Percentiles rank a stretch among this genome's conserved stretches.
Conservation (phyloP, 2,797 vertebrate genomes). For the Lutjanus argentimaculatus region DNA sequence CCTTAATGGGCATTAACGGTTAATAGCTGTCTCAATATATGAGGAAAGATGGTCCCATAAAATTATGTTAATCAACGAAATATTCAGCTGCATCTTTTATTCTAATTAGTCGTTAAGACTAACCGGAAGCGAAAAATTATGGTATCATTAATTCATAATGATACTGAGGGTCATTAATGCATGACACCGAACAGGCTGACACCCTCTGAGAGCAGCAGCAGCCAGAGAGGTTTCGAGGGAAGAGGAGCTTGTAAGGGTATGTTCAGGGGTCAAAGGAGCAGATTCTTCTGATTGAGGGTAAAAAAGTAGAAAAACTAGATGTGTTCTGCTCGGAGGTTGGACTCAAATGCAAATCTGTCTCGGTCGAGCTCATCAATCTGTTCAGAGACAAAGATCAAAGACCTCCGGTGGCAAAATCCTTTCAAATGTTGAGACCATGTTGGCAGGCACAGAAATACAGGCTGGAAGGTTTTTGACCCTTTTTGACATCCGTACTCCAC, state of each 20-base stretch:
- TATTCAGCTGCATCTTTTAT: slow-evolving; percentile 7
- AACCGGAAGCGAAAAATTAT: background rate
- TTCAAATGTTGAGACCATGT: slow-evolving; percentile 21
- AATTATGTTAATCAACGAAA: slow-evolving; percentile 17
- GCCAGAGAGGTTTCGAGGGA: slow-evolving; percentile 10
- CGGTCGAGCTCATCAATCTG: slow-evolving; percentile 58
- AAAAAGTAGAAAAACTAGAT: background rate
- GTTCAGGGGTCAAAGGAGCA: background rate
- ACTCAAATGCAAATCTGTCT: slow-evolving; percentile 38
- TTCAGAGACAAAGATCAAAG: slow-evolving; percentile 62
- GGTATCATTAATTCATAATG: slow-evolving; percentile 14
- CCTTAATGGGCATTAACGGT: slow-evolving; percentile 3
- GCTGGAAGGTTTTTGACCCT: slow-evolving; percentile 19
- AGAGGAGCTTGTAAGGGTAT: background rate
- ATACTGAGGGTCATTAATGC: slow-evolving; percentile 7
- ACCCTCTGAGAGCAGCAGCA: background rate
- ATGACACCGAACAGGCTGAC: background rate
- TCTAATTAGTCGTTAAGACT: slow-evolving; percentile 8
- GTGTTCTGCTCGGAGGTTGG: slow-evolving; percentile 13
- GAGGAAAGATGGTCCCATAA: background rate
- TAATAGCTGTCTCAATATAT: background rate
- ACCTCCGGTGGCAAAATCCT: slow-evolving; percentile 57
- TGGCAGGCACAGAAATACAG: slow-evolving; percentile 40
- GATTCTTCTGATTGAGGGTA: background rate
- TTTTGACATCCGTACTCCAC: background rate